Evolutionary conservation across 1,140 invertebrate genomes (phyloP).

Genomic region (Thalassaphorura encarpata): DNA sequence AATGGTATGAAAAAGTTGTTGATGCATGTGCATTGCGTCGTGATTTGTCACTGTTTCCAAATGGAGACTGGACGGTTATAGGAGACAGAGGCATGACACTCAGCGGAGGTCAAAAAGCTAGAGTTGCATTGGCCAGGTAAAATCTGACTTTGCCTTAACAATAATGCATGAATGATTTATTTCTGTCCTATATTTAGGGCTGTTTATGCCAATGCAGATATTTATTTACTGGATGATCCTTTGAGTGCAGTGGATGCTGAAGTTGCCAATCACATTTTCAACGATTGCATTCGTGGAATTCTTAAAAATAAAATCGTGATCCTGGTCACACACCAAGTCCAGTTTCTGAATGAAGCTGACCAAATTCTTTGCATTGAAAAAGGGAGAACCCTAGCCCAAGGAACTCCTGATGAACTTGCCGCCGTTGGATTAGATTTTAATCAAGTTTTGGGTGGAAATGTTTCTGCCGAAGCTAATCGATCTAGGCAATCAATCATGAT

Average conservation of each 20-base stretch:
- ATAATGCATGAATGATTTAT: too few species aligned
- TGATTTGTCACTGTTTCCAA: constrained; percentile 11
- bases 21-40: not conserved
- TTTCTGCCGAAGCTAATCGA: not conserved
- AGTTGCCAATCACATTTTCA: not conserved
- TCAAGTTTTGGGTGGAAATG: constrained; percentile 46
- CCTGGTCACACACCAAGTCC: constrained; percentile 12
- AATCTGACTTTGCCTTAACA: too few species aligned
- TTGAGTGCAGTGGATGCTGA: constrained; percentile 8
- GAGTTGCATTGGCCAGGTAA: constrained; percentile 47
- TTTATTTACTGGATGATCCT: constrained; percentile 14
- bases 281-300: not conserved
- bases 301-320: constrained; percentile 1
- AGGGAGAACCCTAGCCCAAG: constrained; percentile 47
- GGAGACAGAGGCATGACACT: constrained; percentile 14
- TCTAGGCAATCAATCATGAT: too few species aligned
- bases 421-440: constrained; percentile 53
- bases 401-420: constrained; percentile 46
- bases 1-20: constrained; percentile 2
- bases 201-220: constrained; percentile 14
- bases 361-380: constrained; percentile 65
- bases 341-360: constrained; percentile 59
- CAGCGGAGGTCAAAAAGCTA: constrained; percentile 47
- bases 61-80: constrained; percentile 11
- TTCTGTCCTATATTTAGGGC: too few species aligned